These are phyloP conservation scores for Oncorhynchus nerka DNA, from an alignment of 2,113 vertebrate genomes.

Conservation along the genomic window DNA sequence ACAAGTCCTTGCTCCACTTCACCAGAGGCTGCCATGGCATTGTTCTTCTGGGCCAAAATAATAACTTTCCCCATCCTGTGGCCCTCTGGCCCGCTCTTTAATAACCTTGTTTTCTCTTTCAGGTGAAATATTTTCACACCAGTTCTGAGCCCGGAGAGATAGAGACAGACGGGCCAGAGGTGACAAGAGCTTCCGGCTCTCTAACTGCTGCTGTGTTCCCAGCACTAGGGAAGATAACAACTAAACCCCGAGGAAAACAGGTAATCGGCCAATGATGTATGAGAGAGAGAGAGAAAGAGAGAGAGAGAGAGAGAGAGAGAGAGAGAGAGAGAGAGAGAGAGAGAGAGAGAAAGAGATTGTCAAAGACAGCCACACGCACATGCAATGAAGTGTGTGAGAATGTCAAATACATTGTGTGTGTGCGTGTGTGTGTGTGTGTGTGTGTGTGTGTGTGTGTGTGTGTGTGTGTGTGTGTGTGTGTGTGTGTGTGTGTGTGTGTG, in stretches of 20 bases:
- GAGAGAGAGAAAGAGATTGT: too few species aligned
- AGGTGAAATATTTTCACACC: slow-evolving; percentile 65
- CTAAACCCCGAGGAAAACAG: slow-evolving; percentile 42
- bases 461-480: too few species aligned
- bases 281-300: not conserved
- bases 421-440: too few species aligned
- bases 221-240: slow-evolving; percentile 52
- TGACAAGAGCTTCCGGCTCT: slow-evolving; percentile 52
- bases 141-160: slow-evolving; percentile 53
- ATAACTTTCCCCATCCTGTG: slow-evolving; percentile 52
- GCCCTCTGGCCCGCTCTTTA: slow-evolving; percentile 21
- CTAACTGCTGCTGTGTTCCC: slow-evolving; percentile 14
- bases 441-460: too few species aligned
- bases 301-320: not conserved
- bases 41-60: slow-evolving; percentile 51
- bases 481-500: too few species aligned
- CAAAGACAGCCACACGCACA: too few species aligned
- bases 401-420: too few species aligned
- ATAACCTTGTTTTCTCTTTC: slow-evolving; percentile 58
- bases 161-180: slow-evolving; percentile 40
- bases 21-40: slow-evolving; percentile 17
- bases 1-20: slow-evolving; percentile 17
- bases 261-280: slow-evolving; percentile 40
- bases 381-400: too few species aligned
- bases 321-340: too few species aligned